Evolutionary conservation across 2,113 vertebrate species (phyloP).

Genomic region (Anolis sagrei): DNA sequence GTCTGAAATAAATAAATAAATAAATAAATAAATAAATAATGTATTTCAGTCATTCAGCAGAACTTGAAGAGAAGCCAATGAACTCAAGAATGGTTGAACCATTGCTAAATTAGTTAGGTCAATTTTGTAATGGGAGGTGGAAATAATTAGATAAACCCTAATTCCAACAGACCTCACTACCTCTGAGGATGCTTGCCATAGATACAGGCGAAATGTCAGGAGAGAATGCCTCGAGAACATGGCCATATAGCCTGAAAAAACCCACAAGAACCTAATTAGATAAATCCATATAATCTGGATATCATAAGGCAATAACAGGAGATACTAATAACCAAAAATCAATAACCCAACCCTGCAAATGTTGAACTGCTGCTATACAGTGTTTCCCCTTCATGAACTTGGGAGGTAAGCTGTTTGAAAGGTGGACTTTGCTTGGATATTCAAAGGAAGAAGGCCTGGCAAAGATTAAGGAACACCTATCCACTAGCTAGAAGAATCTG

Average conservation of each 20-base stretch:
- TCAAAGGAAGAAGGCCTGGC: not conserved
- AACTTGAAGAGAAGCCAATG: constrained; percentile 63
- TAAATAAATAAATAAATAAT: not conserved
- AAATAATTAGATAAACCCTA: constrained; percentile 25
- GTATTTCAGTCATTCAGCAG: constrained; percentile 61
- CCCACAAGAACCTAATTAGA: no score
- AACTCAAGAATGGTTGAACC: constrained; percentile 45
- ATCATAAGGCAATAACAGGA: not conserved
- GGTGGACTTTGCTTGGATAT: not conserved
- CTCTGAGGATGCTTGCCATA: no score
- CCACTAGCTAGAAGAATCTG: not conserved
- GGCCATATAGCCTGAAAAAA: no score
- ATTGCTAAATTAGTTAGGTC: constrained; percentile 34
- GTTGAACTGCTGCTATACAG: not conserved
- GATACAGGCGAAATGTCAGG: no score
- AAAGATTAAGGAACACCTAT: not conserved
- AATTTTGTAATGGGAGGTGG: constrained; percentile 24
- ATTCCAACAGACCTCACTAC: no score
- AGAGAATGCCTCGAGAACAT: no score
- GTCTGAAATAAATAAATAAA: constrained; percentile 53
- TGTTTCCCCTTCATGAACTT: fast-evolving
- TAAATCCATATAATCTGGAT: constrained; percentile 27
- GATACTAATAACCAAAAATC: not conserved
- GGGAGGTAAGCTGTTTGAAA: not conserved
- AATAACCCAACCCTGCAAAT: fast-evolving